Base-by-base conservation (phyloP, 2,888 invertebrate species). In the Vannuccia rotundouncinata region DNA sequence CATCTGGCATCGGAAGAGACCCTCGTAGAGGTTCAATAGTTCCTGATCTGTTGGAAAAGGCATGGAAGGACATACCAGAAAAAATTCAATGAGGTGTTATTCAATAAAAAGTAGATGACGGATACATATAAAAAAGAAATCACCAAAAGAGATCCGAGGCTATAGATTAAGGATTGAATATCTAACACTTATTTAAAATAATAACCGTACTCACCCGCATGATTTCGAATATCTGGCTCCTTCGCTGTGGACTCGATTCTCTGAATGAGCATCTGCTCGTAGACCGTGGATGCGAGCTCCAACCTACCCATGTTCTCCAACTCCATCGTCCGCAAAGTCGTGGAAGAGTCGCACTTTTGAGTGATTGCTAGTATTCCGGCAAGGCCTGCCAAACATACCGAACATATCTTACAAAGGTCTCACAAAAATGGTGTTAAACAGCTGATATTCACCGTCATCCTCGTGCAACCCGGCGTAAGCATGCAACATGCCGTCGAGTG, bases 381-480 rank as follows among this genome's bases (percentile, higher is more conserved):
- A 5, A 66, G 5, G 25, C 66, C 66, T 66, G 22, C n/a, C n/a
- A n/a, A 66, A 66, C 45, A 45, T 45, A 45, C 5, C 45, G n/a
- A n/a, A n/a, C n/a, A n/a, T n/a, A n/a, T n/a, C n/a, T n/a, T n/a
- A n/a, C n/a, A n/a, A n/a, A n/a, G n/a, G n/a, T n/a, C n/a, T n/a
- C n/a, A n/a, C n/a, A n/a, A n/a, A n/a, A n/a, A n/a, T n/a, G n/a
- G n/a, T n/a, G n/a, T n/a, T n/a, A n/a, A n/a, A n/a, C n/a, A n/a
- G n/a, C n/a, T n/a, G n/a, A n/a, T n/a, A n/a, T 27, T 78, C 29
- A 78, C 78, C 78, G 59, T 78, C 78, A n/a, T 59, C 59, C n/a
- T 78, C 66, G 29, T 78, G 59, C 59, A 78, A 27, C n/a, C 59
- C 78, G n/a, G 78, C 28, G 25, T 78, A 29, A 28, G 30, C 78